Evolutionary conservation across 1,140 invertebrate species (phyloP), one percentile per base, ranked within the genome.

Genomic region (Aleiodes sp.): DNA sequence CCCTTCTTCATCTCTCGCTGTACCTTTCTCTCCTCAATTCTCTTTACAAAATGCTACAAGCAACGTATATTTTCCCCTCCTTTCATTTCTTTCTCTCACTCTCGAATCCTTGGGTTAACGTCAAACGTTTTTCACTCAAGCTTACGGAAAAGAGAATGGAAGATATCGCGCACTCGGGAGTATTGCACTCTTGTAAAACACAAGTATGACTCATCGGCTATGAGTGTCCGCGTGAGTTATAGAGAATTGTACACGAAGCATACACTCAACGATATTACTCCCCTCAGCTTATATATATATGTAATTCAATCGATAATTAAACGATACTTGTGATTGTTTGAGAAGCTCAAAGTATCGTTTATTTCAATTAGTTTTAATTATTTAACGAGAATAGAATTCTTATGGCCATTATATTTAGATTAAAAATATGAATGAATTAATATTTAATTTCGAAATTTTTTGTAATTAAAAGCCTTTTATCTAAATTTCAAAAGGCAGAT

Each of bases 201-300:
- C 41, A n/a, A 59, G 65, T 37, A 59, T 68, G 65, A 68, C 56
- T 68, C 65, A 68, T 68, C n/a, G 29, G 16, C 56, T 68, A 19
- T 26, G 65, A 41, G 21, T 21, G 9, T 43, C 14, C n/a, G n/a
- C n/a, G n/a, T n/a, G 35, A 60, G 37, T 66, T 59, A 37, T 14
- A 21, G 26, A 41, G 19, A 43, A 37, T 63, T 16, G 19, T 12
- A 24, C 19, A 19, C n/a, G 10, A 46, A 6, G 14, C 16, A 19
- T 2, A 24, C 6, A 52, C 46, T 8, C n/a, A n/a, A n/a, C n/a
- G n/a, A n/a, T n/a, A 52, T 26, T 10, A 24, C 10, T 8, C 26
- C 1, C 39, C 43, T 28, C n/a, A 28, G 6, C n/a, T n/a, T n/a
- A 43, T n/a, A n/a, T 12, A 39, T 33, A 33, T 41, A 29, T 65